These are phyloP conservation scores for Drosophila demipolita DNA, from an alignment of 2,888 invertebrate species.

Conservation along the genomic window DNA sequence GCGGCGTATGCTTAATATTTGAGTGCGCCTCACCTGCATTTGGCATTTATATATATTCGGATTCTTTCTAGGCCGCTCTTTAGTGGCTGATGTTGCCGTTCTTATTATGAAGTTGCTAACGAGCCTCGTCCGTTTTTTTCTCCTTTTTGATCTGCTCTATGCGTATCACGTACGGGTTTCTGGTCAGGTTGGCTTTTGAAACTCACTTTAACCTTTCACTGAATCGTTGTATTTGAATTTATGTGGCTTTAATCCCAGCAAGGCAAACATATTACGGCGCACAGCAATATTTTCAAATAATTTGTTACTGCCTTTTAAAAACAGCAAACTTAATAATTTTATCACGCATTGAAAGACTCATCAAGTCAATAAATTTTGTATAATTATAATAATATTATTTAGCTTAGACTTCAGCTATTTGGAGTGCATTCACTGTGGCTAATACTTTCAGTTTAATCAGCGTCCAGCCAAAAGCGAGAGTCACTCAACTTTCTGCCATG, in stretches of 20 bases:
- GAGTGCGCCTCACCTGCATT: constrained; percentile 38
- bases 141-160: constrained; percentile 31
- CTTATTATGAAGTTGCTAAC: constrained; percentile 58
- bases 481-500: constrained; percentile 25
- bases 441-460: constrained; percentile 27
- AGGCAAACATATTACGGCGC: neutral
- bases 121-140: constrained; percentile 26
- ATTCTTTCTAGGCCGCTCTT: constrained; percentile 5
- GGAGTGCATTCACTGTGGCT: neutral
- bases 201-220: constrained; percentile 36
- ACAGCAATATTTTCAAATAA: neutral
- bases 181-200: constrained; percentile 26
- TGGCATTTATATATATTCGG: constrained; percentile 42
- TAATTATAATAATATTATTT: neutral
- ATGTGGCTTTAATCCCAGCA: constrained; percentile 1
- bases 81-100: constrained; percentile 5
- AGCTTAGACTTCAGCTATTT: neutral
- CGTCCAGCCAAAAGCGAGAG: constrained; percentile 28
- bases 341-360: neutral
- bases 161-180: constrained; percentile 45
- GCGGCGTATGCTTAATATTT: constrained; percentile 50
- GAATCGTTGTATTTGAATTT: constrained; percentile 18
- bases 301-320: neutral
- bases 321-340: neutral
- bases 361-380: neutral